Evolutionary conservation across 2,888 invertebrate genomes (phyloP).

Genomic region (Clitarchus hookeri): DNA sequence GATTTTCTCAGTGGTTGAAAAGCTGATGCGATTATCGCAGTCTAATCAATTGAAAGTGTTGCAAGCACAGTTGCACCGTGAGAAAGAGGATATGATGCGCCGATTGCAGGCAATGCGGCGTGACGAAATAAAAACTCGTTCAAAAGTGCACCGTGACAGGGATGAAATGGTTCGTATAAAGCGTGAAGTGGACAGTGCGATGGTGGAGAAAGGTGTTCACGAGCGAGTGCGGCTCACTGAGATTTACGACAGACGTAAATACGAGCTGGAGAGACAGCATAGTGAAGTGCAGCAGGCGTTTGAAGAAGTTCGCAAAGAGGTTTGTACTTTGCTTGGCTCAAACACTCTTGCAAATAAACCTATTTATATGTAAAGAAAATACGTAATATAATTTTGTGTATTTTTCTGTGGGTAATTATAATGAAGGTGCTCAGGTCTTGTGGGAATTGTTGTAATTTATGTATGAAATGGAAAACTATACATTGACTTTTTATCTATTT

Average conservation of each 20-base stretch:
- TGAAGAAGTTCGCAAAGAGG: conserved; percentile 69
- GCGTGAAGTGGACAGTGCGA: conserved; percentile 77
- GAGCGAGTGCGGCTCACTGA: conserved; percentile 82
- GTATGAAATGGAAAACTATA: too few relatives aligned
- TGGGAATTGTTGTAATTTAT: too few relatives aligned
- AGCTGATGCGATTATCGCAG: conserved; percentile 78
- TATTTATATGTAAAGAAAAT: too few relatives aligned
- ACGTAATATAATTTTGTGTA: too few relatives aligned
- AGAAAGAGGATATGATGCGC: conserved; percentile 76
- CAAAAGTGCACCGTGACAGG: conserved; percentile 80
- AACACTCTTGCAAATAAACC: too few relatives aligned
- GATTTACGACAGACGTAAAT: conserved; percentile 74
- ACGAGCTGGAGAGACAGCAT: conserved; percentile 77
- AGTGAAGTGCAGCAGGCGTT: conserved; percentile 73
- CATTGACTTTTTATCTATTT: too few relatives aligned
- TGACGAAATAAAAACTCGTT: conserved; percentile 66
- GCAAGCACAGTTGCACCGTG: conserved; percentile 67
- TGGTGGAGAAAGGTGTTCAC: conserved; percentile 87
- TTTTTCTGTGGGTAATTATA: too few relatives aligned
- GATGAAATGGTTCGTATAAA: conserved; percentile 85
- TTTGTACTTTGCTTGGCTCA: conserved; percentile 48
- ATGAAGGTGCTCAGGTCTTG: too few relatives aligned
- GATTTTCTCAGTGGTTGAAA: conserved; percentile 76
- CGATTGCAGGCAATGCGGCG: conserved; percentile 80
- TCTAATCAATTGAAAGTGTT: conserved; percentile 79